Base-by-base conservation (phyloP, 2,888 invertebrate species). In the Machimus rusticus region DNA sequence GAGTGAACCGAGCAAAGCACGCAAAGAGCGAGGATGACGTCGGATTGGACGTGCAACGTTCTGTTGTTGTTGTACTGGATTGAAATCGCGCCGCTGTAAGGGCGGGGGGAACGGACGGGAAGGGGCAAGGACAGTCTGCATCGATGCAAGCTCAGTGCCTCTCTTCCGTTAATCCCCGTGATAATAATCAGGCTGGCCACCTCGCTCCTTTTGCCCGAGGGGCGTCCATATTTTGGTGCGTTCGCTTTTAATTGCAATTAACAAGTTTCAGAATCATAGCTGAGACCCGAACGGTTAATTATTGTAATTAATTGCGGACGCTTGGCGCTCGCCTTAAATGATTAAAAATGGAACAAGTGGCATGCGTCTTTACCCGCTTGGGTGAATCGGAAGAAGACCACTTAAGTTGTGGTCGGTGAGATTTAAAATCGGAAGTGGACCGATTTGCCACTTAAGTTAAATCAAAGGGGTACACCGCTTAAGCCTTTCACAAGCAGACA, bases 191-290 rank as follows among this genome's bases (percentile, higher is more conserved):
- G 51, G 31, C 57, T 9, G 39, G 51, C 85, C 57, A 31, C 85
- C 43, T 43, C 74, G 37, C 84, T 81, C 81, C 31, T 74, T 74
- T 39, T 37, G 8, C n/a, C n/a, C n/a, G 19, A 14, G 16, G 74
- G 85, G 74, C 19, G 85, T 37, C 66, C 82, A 84, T 84, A 85
- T 85, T 85, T 85, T 85, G 74, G 57, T 74, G 28, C 43, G 28
- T 43, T 74, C 74, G 43, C 74, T 85, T 85, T 85, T 85, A 85
- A 74, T 85, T 74, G 85, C 74, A 85, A 85, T 85, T 85, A 85
- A 85, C 43, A 85, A 85, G 85, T 74, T 16, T 74, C 43, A 84
- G 57, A 85, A 85, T 74, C 74, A 85, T 51, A 51, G 51, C 51
- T 51, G 51, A 51, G 51, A 85, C 31, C 6, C 74, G 43, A 85